Percentiles rank a stretch among this genome's conserved stretches.
These are phyloP conservation scores for Pemphigus obesinymphae DNA, from an alignment of 1,140 invertebrate species.

Conservation along the genomic window DNA sequence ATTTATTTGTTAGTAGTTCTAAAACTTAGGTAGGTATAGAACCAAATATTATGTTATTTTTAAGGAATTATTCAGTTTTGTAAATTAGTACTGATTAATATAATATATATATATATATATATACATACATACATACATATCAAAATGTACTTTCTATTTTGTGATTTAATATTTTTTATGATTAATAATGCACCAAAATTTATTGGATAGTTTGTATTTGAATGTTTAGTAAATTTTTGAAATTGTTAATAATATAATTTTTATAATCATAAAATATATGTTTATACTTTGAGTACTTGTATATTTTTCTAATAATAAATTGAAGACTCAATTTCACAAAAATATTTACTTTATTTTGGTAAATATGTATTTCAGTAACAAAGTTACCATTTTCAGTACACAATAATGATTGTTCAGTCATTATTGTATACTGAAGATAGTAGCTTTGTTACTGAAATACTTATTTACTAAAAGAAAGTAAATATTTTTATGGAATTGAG, in stretches of 20 bases:
- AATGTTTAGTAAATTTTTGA: background rate
- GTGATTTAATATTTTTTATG: background rate
- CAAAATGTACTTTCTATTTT: background rate
- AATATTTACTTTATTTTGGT: background rate
- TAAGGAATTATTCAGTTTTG: background rate
- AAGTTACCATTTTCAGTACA: too few species aligned
- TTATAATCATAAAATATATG: background rate
- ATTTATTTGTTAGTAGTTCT: slow-evolving; percentile 10
- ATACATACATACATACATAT: slow-evolving; percentile 4
- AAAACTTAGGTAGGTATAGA: background rate
- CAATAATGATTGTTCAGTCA: too few species aligned
- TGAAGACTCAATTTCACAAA: too few species aligned
- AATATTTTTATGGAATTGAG: too few species aligned
- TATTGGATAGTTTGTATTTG: background rate
- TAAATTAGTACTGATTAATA: background rate
- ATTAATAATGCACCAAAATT: background rate
- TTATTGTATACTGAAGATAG: too few species aligned
- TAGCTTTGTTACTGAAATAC: too few species aligned
- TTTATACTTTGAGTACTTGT: too few species aligned
- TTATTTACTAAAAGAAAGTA: too few species aligned
- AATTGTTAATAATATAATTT: background rate
- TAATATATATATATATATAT: background rate
- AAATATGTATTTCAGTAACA: background rate
- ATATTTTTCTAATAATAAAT: too few species aligned
- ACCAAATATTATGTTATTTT: slow-evolving; percentile 14